Conservation (phyloP, 2,888 invertebrate species). For the Andrena bicolor region DNA sequence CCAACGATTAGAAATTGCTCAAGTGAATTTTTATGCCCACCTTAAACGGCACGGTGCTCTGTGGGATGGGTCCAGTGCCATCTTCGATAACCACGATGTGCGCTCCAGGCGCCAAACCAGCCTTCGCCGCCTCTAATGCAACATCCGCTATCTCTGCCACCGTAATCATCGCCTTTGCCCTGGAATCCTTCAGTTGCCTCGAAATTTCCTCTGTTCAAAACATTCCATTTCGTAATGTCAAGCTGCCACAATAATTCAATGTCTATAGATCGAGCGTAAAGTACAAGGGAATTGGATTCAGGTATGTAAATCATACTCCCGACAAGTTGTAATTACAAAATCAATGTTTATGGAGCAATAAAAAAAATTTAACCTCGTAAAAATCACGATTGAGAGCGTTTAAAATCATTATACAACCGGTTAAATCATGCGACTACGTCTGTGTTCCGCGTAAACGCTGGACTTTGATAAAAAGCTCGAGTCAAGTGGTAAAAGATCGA, state of each 20-base stretch:
- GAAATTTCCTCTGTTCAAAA: conserved; percentile 88
- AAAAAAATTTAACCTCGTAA: too few relatives aligned
- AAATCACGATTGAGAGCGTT: too few relatives aligned
- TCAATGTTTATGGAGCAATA: too few relatives aligned
- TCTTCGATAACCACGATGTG: conserved; percentile 82
- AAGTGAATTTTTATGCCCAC: conserved; percentile 75
- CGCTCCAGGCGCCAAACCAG: conserved; percentile 29
- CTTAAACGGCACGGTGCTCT: conserved; percentile 87
- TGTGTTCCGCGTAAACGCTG: too few relatives aligned
- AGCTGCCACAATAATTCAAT: background rate
- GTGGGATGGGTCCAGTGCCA: conserved; percentile 84
- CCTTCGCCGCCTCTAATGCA: conserved; percentile 84
- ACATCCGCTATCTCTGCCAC: conserved; percentile 86
- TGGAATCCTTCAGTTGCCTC: conserved; percentile 88
- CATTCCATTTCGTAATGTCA: background rate
- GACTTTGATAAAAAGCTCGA: background rate
- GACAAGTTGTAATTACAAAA: too few relatives aligned
- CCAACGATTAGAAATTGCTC: background rate
- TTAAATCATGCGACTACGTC: too few relatives aligned
- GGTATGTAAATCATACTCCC: background rate
- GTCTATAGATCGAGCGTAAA: too few relatives aligned
- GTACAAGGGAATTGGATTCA: background rate
- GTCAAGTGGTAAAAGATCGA: conserved; percentile 4
- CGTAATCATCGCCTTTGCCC: conserved; percentile 89
- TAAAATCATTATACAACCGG: too few relatives aligned